A percentile compares a stretch with the other conserved stretches of the same genome.
Conservation (phyloP, 2,113 vertebrate genomes). For the Oreochromis aureus region DNA sequence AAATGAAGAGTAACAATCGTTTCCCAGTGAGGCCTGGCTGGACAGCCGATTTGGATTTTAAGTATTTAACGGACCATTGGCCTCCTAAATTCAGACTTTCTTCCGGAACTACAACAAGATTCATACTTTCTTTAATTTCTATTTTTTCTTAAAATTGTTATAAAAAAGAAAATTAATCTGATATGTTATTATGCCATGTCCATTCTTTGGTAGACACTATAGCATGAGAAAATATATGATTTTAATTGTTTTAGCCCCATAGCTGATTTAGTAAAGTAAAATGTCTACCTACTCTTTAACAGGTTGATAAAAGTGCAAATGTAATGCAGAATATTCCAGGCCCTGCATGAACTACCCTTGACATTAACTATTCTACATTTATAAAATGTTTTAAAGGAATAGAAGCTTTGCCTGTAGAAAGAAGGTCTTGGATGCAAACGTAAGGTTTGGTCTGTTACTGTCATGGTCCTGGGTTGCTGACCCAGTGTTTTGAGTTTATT, state of each 20-base stretch:
- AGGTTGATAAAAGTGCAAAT: neutral
- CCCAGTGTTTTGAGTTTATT: neutral
- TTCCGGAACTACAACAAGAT: neutral
- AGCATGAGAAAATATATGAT: neutral
- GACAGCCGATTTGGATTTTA: neutral
- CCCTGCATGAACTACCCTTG: neutral
- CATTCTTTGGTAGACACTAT: neutral
- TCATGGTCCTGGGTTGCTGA: neutral
- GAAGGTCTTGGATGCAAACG: neutral
- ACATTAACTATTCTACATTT: neutral
- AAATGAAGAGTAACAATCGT: neutral
- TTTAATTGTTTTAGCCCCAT: neutral
- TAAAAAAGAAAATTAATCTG: neutral
- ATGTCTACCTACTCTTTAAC: conserved; percentile 1
- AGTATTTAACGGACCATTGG: neutral
- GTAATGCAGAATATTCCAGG: neutral
- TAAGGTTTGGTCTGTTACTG: neutral
- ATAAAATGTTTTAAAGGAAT: neutral
- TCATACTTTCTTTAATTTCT: neutral
- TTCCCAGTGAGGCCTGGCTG: neutral
- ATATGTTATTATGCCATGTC: neutral
- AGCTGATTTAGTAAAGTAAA: neutral
- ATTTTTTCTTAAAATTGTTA: neutral
- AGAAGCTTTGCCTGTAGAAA: neutral
- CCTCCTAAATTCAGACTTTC: neutral